These are phyloP conservation scores for Antitype chi DNA, from an alignment of 2,888 invertebrate species.

Conservation along the genomic window DNA sequence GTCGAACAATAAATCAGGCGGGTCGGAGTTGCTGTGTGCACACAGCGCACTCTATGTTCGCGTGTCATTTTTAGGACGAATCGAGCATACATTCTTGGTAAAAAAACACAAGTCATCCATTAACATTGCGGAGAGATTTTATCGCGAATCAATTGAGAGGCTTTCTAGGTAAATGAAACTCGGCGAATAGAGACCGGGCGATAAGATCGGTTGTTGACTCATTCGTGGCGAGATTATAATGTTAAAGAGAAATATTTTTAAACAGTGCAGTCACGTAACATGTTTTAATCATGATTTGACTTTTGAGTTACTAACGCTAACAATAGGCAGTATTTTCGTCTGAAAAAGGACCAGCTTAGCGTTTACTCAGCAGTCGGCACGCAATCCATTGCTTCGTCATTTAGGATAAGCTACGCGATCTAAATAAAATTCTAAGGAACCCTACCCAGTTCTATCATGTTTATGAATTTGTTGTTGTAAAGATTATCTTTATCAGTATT, in stretches of 20 bases:
- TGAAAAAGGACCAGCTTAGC: constrained; percentile 50
- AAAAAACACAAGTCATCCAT: constrained; percentile 67
- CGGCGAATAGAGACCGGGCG: constrained; percentile 53
- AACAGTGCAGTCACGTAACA: constrained; percentile 64
- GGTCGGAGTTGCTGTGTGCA: constrained; percentile 65
- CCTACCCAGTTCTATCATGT: constrained; percentile 17
- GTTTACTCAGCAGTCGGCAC: constrained; percentile 7
- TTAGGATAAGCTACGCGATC: constrained; percentile 1
- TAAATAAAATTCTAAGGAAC: constrained; percentile 2
- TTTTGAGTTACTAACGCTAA: constrained; percentile 50
- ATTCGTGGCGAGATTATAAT: constrained; percentile 64
- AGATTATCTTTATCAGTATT: constrained; percentile 44
- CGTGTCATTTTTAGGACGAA: constrained; percentile 73
- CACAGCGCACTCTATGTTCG: constrained; percentile 27
- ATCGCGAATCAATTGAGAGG: constrained; percentile 68
- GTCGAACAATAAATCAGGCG: constrained; percentile 74
- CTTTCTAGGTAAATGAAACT: constrained; percentile 68
- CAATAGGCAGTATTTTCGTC: constrained; percentile 59
- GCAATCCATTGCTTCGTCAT: constrained; percentile 12
- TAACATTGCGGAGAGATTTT: constrained; percentile 63
- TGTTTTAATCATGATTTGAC: constrained; percentile 40
- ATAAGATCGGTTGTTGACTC: constrained; percentile 69
- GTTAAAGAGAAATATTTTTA: constrained; percentile 54
- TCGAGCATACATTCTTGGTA: constrained; percentile 69
- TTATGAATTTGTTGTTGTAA: constrained; percentile 45